Base-by-base conservation (phyloP, 1,140 invertebrate species). In the Dinoponera quadriceps region DNA sequence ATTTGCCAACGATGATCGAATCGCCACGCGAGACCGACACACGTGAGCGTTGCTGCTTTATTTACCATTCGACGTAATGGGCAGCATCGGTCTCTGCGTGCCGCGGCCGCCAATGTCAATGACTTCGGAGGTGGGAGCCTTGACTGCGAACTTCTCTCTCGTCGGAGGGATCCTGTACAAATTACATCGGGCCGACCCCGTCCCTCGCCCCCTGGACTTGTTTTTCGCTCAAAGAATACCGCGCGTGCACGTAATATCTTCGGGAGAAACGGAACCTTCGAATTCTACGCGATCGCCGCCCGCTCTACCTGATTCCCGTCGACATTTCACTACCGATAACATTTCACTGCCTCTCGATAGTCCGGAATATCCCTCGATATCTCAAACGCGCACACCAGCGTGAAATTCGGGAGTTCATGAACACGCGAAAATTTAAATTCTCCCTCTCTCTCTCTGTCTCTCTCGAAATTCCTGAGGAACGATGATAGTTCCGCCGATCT, bases 131-230 rank as follows among this genome's bases (percentile, higher is more conserved):
- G 54, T 71, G 62, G 78, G 83, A 91, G 81, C 91, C 91, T 91
- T 91, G 91, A 91, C 91, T 90, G 89, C 90, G 60, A 91, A 90
- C 86, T 90, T 91, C 81, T 88, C 82, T 87, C 84, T 80, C 88
- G 88, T 82, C 72, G 69, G 66, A 27, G 80, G 88, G 81, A 89
- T 86, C 75, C 87, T 89, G 81, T 85, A 89, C 80, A 88, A 89
- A 88, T 89, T 88, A 83, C 84, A 55, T 69, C 72, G 83, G 85
- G 83, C 86, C 87, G 73, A 60, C 66, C 85, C 87, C 66, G 60
- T 60, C 57, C 38, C 83, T 74, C 80, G 73, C n/a, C n/a, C 54
- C 74, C 74, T 75, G 73, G 33, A 60, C 51, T 55, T 38, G 74
- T 75, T 60, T 22, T 51, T n/a, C 78, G 72, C 62, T 85, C 85